Conservation (phyloP, 2,797 vertebrate genomes). For the Rhincodon typus region DNA sequence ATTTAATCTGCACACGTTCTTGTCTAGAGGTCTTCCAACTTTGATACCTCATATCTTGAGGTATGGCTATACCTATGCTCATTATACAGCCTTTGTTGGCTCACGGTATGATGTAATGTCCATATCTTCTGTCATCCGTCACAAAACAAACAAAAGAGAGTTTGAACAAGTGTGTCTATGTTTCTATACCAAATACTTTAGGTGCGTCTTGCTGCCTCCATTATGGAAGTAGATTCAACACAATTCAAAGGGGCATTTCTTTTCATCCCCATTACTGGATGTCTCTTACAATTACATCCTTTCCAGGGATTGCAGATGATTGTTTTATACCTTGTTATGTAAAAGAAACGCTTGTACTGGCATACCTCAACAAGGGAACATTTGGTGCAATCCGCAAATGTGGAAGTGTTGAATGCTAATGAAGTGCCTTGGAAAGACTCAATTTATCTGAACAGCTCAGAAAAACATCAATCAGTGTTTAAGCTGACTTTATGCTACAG, state of each 20-base stretch:
- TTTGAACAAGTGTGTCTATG: background rate
- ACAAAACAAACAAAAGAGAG: background rate
- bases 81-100: background rate
- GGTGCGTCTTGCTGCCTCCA: background rate
- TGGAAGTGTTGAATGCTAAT: background rate
- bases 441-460: background rate
- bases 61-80: background rate
- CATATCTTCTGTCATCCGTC: background rate
- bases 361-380: background rate
- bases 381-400: background rate
- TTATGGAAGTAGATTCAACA: background rate
- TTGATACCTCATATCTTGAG: background rate
- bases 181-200: background rate
- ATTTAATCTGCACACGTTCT: too few relatives aligned
- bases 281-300: background rate
- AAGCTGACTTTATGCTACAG: background rate
- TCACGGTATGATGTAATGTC: background rate
- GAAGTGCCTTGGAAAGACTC: background rate
- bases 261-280: background rate
- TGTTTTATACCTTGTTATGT: background rate
- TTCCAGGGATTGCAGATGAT: background rate
- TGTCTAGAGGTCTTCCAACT: too few relatives aligned
- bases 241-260: background rate
- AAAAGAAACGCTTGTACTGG: background rate
- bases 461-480: background rate